Base-by-base conservation (phyloP, 2,113 vertebrate species). In the Oncorhynchus gorbuscha region DNA sequence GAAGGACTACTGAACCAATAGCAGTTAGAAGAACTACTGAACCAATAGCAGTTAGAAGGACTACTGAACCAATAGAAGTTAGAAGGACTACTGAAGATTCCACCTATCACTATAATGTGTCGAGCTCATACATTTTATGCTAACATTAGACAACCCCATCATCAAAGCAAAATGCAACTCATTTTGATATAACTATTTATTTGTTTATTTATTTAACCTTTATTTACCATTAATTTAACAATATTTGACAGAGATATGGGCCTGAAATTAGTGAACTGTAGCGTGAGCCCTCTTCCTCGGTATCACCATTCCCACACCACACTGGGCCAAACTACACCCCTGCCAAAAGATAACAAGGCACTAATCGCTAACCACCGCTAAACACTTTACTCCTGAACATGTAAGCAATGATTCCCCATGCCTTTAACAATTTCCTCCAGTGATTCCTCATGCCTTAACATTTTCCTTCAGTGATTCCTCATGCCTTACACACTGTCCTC, bases 351-450 rank as follows among this genome's bases (percentile, higher is more conserved):
- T 69, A 79, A 84, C 66, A 83, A 85, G 89, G 83, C 87, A 83
- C 87, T 93, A 94, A 94, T 94, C 89, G 83, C 78, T 20, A 58
- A 84, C 85, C 76, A 80, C 79, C 82, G 64, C 77, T 77, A 51
- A 68, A 45, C 62, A 89, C 69, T 51, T 88, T 85, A 81, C 26
- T 66, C 75, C 76, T 70, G 69, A 39, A 74, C 81, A 88, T 88
- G 88, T 82, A 45, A 91, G 86, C 39, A 45, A 1, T 45, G 39
- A 45, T 45, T 1, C 2, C 39, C 2, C 39, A 45, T 11, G 35
- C 35, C 28, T 28, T 28, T 3, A 28, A 28, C 28, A 28, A 3
- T 3, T 28, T 28, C 28, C 28, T 28, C 0, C 28, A 28, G 26
- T 28, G 26, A 28, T 28, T 1, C 26, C 26, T 2, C 2, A 28